A percentile compares a stretch with the other conserved stretches of the same genome.
Evolutionary conservation across 2,888 invertebrate genomes (phyloP).

Genomic region (Neoascia interrupta): DNA sequence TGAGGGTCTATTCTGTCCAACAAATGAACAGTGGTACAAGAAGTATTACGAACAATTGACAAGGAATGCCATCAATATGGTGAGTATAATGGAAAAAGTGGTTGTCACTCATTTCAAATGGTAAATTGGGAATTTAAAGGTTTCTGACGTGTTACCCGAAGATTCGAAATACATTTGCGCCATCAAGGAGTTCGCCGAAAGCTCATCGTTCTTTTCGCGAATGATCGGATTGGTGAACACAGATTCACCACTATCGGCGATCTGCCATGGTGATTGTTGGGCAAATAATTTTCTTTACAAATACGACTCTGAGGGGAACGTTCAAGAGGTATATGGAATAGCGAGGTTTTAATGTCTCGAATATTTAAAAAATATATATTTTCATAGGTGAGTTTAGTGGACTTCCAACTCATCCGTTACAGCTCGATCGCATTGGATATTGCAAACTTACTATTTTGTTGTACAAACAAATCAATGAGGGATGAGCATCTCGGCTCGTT

Average conservation of each 20-base stretch:
- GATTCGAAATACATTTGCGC: constrained; percentile 82
- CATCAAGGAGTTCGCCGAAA: constrained; percentile 83
- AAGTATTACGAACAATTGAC: constrained; percentile 85
- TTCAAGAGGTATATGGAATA: constrained; percentile 82
- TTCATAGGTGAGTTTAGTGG: constrained; percentile 84
- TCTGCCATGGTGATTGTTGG: constrained; percentile 89
- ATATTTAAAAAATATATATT: no score
- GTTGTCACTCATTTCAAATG: no score
- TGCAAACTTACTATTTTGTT: constrained; percentile 84
- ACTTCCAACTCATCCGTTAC: constrained; percentile 86
- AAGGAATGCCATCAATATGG: constrained; percentile 85
- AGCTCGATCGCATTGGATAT: constrained; percentile 86
- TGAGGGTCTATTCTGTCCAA: constrained; percentile 83
- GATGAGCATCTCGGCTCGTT: constrained; percentile 82
- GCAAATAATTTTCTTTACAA: constrained; percentile 86
- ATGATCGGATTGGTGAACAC: constrained; percentile 85
- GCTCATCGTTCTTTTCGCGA: constrained; percentile 84
- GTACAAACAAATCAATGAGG: constrained; percentile 84
- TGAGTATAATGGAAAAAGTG: no score
- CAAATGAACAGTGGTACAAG: constrained; percentile 85
- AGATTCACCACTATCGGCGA: constrained; percentile 84
- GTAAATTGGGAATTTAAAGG: constrained; percentile 62
- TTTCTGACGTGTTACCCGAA: constrained; percentile 76
- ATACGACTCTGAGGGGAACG: constrained; percentile 80
- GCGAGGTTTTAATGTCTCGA: no score